Evolutionary conservation across 2,797 vertebrate genomes (phyloP).

Genomic region (Coranthus polyacanthus): DNA sequence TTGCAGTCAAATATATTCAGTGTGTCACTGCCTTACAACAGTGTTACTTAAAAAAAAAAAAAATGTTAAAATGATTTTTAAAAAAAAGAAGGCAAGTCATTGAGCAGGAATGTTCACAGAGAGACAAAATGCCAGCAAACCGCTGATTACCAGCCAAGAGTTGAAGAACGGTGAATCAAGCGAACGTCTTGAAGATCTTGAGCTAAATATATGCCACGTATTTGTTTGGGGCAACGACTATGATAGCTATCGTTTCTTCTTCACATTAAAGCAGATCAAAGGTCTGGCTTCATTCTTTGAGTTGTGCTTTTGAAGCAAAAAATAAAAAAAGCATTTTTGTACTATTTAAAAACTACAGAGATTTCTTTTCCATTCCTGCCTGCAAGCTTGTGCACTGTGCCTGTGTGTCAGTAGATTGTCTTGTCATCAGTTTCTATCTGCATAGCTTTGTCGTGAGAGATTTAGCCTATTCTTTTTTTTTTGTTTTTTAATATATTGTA

Average conservation of each 20-base stretch:
- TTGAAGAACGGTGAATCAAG: constrained; percentile 38
- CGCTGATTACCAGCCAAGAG: constrained; percentile 44
- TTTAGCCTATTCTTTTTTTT: constrained; percentile 88
- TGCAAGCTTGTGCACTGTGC: constrained; percentile 99
- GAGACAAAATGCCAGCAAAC: constrained; percentile 21
- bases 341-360: constrained; percentile 74
- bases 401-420: constrained; percentile 93
- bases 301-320: constrained; percentile 63
- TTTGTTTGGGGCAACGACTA: constrained; percentile 37
- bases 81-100: constrained; percentile 21
- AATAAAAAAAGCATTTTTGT: constrained; percentile 65
- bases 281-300: constrained; percentile 56
- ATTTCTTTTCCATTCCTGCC: constrained; percentile 87
- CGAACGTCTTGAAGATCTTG: constrained; percentile 44
- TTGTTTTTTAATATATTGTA: constrained; percentile 80
- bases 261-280: constrained; percentile 54
- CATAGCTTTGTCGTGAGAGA: constrained; percentile 95
- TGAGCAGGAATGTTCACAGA: constrained; percentile 8
- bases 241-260: constrained; percentile 38
- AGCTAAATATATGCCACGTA: constrained; percentile 49
- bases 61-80: constrained; percentile 22
- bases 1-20: constrained; percentile 36
- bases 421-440: constrained; percentile 93
- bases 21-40: constrained; percentile 56
- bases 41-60: constrained; percentile 31